phyloP scores from a whole-genome alignment of 2,797 vertebrate species.

The Cossypha heuglini region DNA sequence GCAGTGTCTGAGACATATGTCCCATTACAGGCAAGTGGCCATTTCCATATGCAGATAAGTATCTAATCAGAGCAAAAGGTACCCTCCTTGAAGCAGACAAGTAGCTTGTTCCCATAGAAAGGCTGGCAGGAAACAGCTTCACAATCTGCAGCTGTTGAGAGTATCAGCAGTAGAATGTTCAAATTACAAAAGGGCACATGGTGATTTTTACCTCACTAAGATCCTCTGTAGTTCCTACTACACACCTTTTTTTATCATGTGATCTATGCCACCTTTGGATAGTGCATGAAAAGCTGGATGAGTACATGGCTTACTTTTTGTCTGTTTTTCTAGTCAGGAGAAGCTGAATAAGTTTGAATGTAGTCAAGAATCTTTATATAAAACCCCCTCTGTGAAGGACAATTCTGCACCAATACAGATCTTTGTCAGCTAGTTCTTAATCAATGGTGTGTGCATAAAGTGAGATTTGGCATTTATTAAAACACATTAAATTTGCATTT shows the following conservation, averaged over 20 bases:
- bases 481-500: neutral
- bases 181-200: neutral
- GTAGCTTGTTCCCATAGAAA: neutral
- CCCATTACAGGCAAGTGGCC: neutral
- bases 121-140: neutral
- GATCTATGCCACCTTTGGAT: neutral
- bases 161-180: neutral
- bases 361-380: neutral
- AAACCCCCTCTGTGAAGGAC: neutral
- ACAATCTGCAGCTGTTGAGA: neutral
- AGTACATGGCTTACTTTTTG: neutral
- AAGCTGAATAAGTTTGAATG: neutral
- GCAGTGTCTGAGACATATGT: neutral
- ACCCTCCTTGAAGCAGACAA: neutral
- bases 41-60: neutral
- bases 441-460: neutral
- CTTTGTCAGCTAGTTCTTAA: slow-evolving; percentile 32
- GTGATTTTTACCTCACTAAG: neutral
- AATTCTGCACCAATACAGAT: neutral
- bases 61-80: neutral
- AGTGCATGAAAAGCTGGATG: neutral
- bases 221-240: neutral
- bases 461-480: neutral
- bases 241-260: neutral
- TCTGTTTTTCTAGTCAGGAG: neutral